Base-by-base conservation (phyloP, 37 sponge, comb jelly and placozoan genomes). In the Axinella damicornis region DNA sequence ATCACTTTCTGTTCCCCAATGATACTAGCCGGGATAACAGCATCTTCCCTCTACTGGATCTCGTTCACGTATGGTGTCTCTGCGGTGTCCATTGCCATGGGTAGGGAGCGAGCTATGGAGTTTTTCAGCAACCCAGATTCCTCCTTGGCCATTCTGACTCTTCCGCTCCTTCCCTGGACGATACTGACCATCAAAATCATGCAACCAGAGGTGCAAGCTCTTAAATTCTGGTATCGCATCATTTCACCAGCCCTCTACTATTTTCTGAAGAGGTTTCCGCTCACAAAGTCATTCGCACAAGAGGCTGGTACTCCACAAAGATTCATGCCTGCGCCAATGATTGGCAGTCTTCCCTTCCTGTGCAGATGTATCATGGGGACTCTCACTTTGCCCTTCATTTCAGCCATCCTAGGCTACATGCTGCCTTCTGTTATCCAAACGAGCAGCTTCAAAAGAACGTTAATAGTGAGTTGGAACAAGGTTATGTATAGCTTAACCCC, bases 1-100 rank as follows among this genome's bases (percentile, higher is more conserved):
- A 41, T 93, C 30, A 81, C 79, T 16, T 76, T 32, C 34, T 68
- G 65, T 16, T 71, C 94, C 41, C 94, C 94, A 0, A 34, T 93
- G 59, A 73, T 86, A 15, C 68, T 93, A 63, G 87, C 94, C 59
- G 73, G 90, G 25, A 21, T 89, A 12, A 78, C 88, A 9, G 90
- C 90, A 5, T 65, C 86, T 24, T 64, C 94, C 22, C 83, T 93
- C 5, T 93, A 93, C 83, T 93, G 94, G 94, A 60, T 76, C n/a
- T 93, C 94, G 1, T 89, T 93, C 74, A 87, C 90, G 53, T 89
- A 83, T 57, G 94, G 94, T 11, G 22, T 89, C 13, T 32, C 80
- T 0, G 38, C 89, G 12, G 59, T 76, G 28, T 65, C 79, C 28
- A 54, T 77, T 21, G 80, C 88, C 32, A 74, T 92, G 53, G 92